Percentiles rank a stretch among this genome's conserved stretches.
These are phyloP conservation scores for Microchrysa polita DNA, from an alignment of 2,888 invertebrate species.

Conservation along the genomic window DNA sequence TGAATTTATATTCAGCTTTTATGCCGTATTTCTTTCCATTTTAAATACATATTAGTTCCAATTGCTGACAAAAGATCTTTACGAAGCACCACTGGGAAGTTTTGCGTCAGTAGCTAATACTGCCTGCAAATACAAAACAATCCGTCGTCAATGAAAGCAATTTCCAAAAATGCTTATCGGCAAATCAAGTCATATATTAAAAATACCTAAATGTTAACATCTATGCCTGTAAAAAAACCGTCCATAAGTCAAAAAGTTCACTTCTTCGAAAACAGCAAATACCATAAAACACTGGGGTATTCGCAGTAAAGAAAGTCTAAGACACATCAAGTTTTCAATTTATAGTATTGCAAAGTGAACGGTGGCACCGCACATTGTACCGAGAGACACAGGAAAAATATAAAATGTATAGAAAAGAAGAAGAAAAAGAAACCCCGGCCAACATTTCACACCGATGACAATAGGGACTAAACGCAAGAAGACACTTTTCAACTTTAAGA, in stretches of 20 bases:
- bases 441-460: constrained; percentile 38
- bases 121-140: too few species aligned
- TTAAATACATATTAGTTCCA: too few species aligned
- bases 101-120: too few species aligned
- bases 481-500: constrained; percentile 34
- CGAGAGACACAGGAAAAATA: constrained; percentile 9
- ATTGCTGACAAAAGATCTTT: too few species aligned
- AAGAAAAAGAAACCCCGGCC: constrained; percentile 5
- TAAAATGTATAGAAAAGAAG: too few species aligned
- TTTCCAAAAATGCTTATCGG: too few species aligned
- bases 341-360: background rate
- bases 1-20: too few species aligned
- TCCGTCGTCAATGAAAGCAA: too few species aligned
- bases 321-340: constrained; percentile 30
- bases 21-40: too few species aligned
- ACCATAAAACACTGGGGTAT: constrained; percentile 13
- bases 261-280: constrained; percentile 3
- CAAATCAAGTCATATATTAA: background rate
- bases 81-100: too few species aligned
- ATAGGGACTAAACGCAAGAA: constrained; percentile 36
- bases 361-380: too few species aligned
- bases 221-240: background rate
- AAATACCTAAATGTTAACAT: constrained; percentile 11
- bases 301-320: constrained; percentile 9
- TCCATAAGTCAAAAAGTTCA: constrained; percentile 22